Conservation (phyloP, 2,888 invertebrate species). For the Lissonota sp. region DNA sequence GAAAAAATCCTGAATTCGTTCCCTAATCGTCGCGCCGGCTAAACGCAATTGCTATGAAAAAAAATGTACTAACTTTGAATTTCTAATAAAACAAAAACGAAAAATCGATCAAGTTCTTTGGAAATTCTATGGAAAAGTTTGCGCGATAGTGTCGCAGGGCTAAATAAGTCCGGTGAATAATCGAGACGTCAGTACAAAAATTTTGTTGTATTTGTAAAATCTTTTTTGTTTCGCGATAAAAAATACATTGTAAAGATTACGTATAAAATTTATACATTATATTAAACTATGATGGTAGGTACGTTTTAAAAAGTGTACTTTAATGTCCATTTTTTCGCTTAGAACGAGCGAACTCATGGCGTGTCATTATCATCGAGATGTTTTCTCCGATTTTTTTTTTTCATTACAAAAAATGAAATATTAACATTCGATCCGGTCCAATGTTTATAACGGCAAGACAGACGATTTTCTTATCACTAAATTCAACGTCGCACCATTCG, state of each 20-base stretch:
- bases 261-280: constrained; percentile 59
- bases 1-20: constrained; percentile 92
- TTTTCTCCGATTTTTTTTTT: constrained; percentile 15
- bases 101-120: constrained; percentile 1
- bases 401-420: constrained; percentile 6
- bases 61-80: constrained; percentile 58
- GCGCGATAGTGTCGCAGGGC: background rate
- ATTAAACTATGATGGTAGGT: constrained; percentile 22
- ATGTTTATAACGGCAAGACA: constrained; percentile 43
- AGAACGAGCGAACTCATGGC: constrained; percentile 44
- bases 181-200: constrained; percentile 10
- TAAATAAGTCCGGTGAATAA: background rate
- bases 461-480: constrained; percentile 12
- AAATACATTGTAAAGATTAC: constrained; percentile 62
- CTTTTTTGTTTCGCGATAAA: constrained; percentile 45
- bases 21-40: constrained; percentile 76
- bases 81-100: constrained; percentile 55
- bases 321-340: constrained; percentile 38
- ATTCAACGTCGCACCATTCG: background rate
- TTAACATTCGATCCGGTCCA: constrained; percentile 12
- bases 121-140: background rate
- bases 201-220: constrained; percentile 53
- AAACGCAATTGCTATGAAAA: constrained; percentile 38
- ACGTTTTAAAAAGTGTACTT: constrained; percentile 44
- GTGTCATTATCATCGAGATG: constrained; percentile 4